Base-by-base conservation (phyloP, 2,113 vertebrate genomes). In the Periophthalmus modestus region DNA sequence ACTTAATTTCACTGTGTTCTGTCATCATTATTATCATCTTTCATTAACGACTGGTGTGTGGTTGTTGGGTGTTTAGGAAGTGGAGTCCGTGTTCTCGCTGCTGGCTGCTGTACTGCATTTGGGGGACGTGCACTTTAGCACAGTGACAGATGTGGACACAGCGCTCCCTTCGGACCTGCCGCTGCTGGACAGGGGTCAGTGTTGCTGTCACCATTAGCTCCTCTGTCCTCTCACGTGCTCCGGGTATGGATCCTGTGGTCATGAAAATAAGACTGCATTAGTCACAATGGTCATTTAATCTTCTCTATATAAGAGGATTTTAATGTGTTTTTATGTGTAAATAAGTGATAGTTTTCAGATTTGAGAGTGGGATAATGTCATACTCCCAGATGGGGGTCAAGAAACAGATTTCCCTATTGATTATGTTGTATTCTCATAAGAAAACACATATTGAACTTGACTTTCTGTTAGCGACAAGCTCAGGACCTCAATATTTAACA, bases 141-240 rank as follows among this genome's bases (percentile, higher is more conserved):
- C 93, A 0, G 84, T 95, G 82, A 94, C 93, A 0, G 95, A 96
- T 34, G 84, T 92, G 0, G 94, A 96, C 75, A 90, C 94, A 3
- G 95, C 95, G 2, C 90, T 93, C 0, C 94, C 96, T 54, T 95
- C 96, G n/a, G 95, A 99, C 93, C 91, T 95, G 85, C 96, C 95
- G 93, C 94, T 95, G 7, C 93, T 98, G 80, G 96, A 98, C 24
- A 94, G 92, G 97, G 97, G 97, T 99, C 88, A 94, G 96, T 89
- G 47, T 28, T 76, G 15, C 66, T 2, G 15, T 81, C 78, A 73
- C 67, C 78, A 69, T 73, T 18, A 62, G 15, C 59, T 34, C 7
- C 24, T 34, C 24, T 16, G 14, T 62, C 11, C 13, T 59, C 24
- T 59, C 23, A 59, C 15, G 10, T 34, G 59, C 6, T 28, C 28